phyloP scores from a whole-genome alignment of 2,797 vertebrate genomes.

The Nannoperca australis region DNA sequence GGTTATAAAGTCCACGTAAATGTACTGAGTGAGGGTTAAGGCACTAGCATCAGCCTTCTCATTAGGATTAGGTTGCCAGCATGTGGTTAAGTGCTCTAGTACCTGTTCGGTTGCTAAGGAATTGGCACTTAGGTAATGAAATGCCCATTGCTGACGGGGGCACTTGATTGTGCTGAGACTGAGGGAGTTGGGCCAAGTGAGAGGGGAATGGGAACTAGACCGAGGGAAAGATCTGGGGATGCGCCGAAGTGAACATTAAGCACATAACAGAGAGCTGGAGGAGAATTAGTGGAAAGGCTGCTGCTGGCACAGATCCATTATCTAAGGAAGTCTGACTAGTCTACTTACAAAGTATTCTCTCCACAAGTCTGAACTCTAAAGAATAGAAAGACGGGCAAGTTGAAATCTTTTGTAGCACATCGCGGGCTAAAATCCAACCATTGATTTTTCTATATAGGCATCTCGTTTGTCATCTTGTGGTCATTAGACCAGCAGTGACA shows the following conservation, averaged over 20 bases:
- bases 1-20: not conserved
- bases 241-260: conserved; percentile 64
- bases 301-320: conserved; percentile 60
- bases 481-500: conserved; percentile 6
- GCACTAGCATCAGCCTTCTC: conserved; percentile 20
- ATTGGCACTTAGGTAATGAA: conserved; percentile 84
- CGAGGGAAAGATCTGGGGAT: conserved; percentile 53
- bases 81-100: conserved; percentile 62
- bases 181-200: conserved; percentile 71
- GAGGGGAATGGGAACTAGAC: conserved; percentile 67
- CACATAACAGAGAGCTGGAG: conserved; percentile 55
- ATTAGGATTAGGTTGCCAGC: conserved; percentile 68
- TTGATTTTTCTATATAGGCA: not conserved
- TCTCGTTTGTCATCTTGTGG: conserved; percentile 4
- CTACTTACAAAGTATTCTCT: conserved; percentile 29
- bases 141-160: conserved; percentile 76
- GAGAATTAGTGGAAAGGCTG: conserved; percentile 40
- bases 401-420: conserved; percentile 20
- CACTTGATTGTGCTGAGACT: conserved; percentile 78
- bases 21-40: conserved; percentile 11
- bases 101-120: conserved; percentile 78
- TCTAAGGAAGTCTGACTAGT: conserved; percentile 45
- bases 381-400: conserved; percentile 6
- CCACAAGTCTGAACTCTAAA: conserved; percentile 19
- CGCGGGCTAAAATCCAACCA: not conserved